Conservation (phyloP, 2,888 invertebrate species). For the Epinotia demarniana region DNA sequence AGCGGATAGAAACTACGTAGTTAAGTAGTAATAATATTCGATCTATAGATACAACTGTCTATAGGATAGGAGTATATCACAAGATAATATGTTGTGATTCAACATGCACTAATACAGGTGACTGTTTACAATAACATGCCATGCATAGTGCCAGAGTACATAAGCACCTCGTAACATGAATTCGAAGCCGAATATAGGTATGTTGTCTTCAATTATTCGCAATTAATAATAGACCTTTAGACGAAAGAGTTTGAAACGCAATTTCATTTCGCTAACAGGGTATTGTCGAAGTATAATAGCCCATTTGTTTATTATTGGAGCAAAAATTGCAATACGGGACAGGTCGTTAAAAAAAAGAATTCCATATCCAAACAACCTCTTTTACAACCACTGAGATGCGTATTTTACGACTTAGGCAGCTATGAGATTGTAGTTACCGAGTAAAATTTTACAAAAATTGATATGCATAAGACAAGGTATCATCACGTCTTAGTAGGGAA, state of each 20-base stretch:
- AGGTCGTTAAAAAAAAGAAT: background rate
- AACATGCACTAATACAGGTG: conserved; percentile 21
- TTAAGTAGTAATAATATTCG: too few relatives aligned
- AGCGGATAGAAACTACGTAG: too few relatives aligned
- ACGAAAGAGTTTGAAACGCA: background rate
- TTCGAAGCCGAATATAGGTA: conserved; percentile 1
- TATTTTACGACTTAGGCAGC: background rate
- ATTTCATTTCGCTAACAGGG: background rate
- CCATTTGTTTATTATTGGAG: background rate
- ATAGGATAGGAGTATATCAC: background rate
- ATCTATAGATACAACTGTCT: too few relatives aligned
- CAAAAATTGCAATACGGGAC: background rate
- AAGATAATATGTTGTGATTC: conserved; percentile 23
- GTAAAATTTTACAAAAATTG: conserved; percentile 11
- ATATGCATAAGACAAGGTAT: conserved; percentile 6
- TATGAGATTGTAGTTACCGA: background rate
- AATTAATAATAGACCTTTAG: background rate
- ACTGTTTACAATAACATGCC: conserved; percentile 35
- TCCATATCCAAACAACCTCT: background rate
- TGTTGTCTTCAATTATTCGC: conserved; percentile 1
- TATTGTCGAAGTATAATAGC: background rate
- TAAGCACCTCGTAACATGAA: conserved; percentile 21
- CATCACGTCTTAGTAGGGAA: background rate
- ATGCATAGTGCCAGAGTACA: conserved; percentile 13
- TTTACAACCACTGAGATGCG: background rate